Conservation (phyloP, 2,888 invertebrate species). For the Thecocarcelia acutangulata region DNA sequence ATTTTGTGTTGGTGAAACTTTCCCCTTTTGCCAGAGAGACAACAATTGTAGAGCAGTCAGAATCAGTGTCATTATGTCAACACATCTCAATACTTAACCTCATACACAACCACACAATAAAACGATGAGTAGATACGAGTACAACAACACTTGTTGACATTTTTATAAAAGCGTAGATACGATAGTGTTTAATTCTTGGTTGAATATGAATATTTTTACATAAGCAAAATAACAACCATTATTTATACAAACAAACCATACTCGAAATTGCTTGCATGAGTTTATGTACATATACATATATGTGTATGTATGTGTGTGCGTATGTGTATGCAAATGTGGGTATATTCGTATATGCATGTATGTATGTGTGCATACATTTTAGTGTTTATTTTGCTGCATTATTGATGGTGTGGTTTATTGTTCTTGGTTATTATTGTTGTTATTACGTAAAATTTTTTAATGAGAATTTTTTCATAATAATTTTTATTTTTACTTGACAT, state of each 20-base stretch:
- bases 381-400: not conserved
- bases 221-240: not conserved
- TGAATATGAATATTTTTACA: slow-evolving; percentile 21
- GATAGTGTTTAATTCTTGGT: slow-evolving; percentile 36
- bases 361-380: not conserved
- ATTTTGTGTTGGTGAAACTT: not conserved
- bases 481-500: not conserved
- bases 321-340: not conserved
- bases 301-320: not conserved
- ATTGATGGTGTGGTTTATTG: not conserved
- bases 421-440: slow-evolving; percentile 4
- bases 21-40: not conserved
- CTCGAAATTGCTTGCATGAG: not conserved
- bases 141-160: slow-evolving; percentile 58
- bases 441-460: slow-evolving; percentile 16
- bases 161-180: slow-evolving; percentile 39
- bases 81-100: slow-evolving; percentile 26
- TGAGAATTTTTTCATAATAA: slow-evolving; percentile 16
- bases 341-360: no score
- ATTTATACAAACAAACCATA: not conserved
- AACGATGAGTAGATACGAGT: slow-evolving; percentile 2
- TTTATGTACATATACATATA: not conserved
- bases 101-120: not conserved
- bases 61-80: slow-evolving; percentile 63
- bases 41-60: slow-evolving; percentile 15